Conservation (phyloP, 2,797 vertebrate species). For the Petrocephalus sullivani region DNA sequence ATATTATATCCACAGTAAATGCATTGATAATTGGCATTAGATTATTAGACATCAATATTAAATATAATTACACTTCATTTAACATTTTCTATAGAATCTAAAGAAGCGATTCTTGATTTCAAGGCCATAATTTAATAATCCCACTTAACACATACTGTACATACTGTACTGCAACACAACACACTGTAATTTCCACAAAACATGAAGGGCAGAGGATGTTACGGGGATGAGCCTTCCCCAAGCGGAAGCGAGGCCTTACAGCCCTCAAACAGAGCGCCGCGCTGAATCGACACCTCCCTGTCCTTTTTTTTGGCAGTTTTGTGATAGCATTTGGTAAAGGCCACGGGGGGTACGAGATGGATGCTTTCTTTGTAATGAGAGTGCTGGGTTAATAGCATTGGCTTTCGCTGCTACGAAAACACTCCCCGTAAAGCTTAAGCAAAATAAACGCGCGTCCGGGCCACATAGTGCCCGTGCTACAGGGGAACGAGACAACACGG, state of each 20-base stretch:
- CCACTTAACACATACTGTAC: constrained; percentile 3
- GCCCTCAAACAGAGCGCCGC: constrained; percentile 36
- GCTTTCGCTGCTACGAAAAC: constrained; percentile 47
- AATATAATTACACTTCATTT: neutral
- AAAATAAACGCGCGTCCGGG: constrained; percentile 25
- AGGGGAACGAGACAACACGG: constrained; percentile 18
- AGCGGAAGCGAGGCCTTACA: constrained; percentile 30
- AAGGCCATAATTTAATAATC: constrained; percentile 12
- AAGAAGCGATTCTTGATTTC: neutral
- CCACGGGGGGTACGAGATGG: constrained; percentile 52
- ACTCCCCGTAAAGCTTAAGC: constrained; percentile 41
- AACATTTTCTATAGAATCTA: neutral
- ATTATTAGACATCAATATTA: neutral
- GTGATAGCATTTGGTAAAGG: constrained; percentile 51
- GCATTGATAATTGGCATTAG: neutral
- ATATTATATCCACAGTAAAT: neutral
- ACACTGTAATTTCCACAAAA: constrained; percentile 27
- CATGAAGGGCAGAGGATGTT: constrained; percentile 28
- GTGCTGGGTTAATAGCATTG: constrained; percentile 54
- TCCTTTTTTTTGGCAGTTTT: constrained; percentile 48
- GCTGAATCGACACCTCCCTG: constrained; percentile 33
- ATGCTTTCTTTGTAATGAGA: constrained; percentile 55
- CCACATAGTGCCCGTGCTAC: constrained; percentile 15
- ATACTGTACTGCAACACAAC: neutral
- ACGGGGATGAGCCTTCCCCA: constrained; percentile 32